Percentiles rank a stretch among this genome's conserved stretches.
These are phyloP conservation scores for Podilymbus podiceps DNA, from an alignment of 2,113 vertebrate species.

Conservation along the genomic window DNA sequence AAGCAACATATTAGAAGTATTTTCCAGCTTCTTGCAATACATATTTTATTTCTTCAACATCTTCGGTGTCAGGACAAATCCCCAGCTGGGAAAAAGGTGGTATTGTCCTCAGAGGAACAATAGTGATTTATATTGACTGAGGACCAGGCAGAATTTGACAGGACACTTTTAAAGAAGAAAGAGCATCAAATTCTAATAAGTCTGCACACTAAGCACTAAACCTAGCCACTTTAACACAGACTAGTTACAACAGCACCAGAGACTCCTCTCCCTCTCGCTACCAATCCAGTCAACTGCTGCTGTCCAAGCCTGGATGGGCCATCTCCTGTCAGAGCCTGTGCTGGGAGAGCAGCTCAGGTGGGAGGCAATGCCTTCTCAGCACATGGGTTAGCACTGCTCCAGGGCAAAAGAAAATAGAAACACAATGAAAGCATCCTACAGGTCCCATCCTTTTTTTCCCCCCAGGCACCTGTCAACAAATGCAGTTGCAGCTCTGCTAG, in stretches of 20 bases:
- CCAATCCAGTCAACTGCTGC: background rate
- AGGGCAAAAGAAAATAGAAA: background rate
- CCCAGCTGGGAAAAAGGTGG: background rate
- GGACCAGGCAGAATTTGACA: background rate
- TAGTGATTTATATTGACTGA: background rate
- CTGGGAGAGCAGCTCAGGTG: background rate
- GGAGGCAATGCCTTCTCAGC: background rate
- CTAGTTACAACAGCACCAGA: background rate
- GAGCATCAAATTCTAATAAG: background rate
- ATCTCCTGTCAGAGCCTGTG: background rate
- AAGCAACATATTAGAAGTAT: background rate
- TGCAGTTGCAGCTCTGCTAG: background rate
- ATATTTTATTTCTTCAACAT: constrained; percentile 5
- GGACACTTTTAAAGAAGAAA: background rate
- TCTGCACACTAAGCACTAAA: background rate
- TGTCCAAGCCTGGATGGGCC: background rate
- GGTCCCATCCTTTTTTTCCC: background rate
- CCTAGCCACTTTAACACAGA: background rate
- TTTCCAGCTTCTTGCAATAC: background rate
- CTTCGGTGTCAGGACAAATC: background rate
- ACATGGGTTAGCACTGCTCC: background rate
- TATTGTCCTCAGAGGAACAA: background rate
- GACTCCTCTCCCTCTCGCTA: background rate
- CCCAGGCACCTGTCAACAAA: background rate
- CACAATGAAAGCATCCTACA: background rate